These are phyloP conservation scores for Fregetta grallaria DNA, from an alignment of 2,113 vertebrate genomes.

Conservation along the genomic window DNA sequence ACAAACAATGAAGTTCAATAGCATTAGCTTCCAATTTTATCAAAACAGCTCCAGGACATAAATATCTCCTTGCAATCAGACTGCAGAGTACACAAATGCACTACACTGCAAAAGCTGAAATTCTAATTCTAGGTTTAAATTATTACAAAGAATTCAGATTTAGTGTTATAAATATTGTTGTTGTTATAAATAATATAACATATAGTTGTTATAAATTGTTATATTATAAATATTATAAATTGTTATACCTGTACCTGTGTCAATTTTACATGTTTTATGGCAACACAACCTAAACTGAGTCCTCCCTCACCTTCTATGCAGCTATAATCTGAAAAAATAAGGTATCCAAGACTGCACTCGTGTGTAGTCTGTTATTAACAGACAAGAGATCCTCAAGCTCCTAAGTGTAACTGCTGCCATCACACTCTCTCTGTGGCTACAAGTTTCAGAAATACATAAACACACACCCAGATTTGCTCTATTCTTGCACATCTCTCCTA, in stretches of 20 bases:
- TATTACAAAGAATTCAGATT: not conserved
- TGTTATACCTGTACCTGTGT: not conserved
- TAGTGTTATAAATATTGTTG: too few species aligned
- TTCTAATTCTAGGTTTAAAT: not conserved
- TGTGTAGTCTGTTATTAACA: not conserved
- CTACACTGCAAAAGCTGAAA: not conserved
- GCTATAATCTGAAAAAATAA: not conserved
- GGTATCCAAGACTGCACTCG: not conserved
- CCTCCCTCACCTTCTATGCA: not conserved
- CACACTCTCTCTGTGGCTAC: too few species aligned
- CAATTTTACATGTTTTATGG: not conserved
- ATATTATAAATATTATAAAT: too few species aligned
- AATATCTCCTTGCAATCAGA: not conserved
- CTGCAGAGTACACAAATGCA: not conserved
- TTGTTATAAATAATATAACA: too few species aligned
- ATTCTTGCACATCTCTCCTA: not conserved
- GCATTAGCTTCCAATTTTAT: not conserved
- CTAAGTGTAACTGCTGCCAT: too few species aligned
- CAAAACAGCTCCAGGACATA: not conserved
- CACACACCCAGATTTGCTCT: not conserved
- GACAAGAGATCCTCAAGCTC: not conserved
- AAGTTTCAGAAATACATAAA: not conserved
- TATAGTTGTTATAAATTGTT: too few species aligned
- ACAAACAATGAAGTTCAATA: not conserved
- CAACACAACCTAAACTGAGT: not conserved